These are phyloP conservation scores for Brachyptera risi DNA, from an alignment of 2,888 invertebrate genomes.

Conservation along the genomic window DNA sequence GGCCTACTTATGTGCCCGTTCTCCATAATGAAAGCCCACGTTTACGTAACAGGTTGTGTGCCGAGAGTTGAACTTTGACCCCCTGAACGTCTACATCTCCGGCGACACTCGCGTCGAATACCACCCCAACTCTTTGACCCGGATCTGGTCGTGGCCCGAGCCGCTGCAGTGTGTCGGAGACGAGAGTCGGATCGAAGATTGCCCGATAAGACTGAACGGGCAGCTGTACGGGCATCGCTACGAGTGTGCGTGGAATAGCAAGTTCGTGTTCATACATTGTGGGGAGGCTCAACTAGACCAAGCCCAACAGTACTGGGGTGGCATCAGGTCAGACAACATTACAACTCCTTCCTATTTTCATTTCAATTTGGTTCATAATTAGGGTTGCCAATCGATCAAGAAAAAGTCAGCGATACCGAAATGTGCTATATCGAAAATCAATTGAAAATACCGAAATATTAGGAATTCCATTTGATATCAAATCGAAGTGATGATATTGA, in stretches of 20 bases:
- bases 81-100: conserved; percentile 83
- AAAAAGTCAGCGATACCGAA: too few species aligned
- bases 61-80: conserved; percentile 83
- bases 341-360: too few species aligned
- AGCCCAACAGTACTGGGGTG: conserved; percentile 87
- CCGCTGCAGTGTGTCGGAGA: conserved; percentile 63
- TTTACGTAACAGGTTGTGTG: conserved; percentile 98
- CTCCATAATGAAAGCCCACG: too few species aligned
- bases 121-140: conserved; percentile 79
- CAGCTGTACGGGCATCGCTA: conserved; percentile 81
- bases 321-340: conserved; percentile 57
- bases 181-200: conserved; percentile 73
- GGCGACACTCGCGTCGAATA: conserved; percentile 82
- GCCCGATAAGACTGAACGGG: conserved; percentile 83
- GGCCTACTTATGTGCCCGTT: too few species aligned
- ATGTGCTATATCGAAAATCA: too few species aligned
- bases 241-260: conserved; percentile 83
- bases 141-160: conserved; percentile 94
- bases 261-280: conserved; percentile 92
- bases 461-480: too few species aligned
- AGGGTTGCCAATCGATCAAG: too few species aligned
- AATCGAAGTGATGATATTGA: too few species aligned
- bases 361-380: too few species aligned
- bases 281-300: conserved; percentile 64
- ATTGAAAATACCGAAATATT: too few species aligned